These are phyloP conservation scores for Sparidentex hasta DNA, from an alignment of 2,797 vertebrate genomes.

Conservation along the genomic window DNA sequence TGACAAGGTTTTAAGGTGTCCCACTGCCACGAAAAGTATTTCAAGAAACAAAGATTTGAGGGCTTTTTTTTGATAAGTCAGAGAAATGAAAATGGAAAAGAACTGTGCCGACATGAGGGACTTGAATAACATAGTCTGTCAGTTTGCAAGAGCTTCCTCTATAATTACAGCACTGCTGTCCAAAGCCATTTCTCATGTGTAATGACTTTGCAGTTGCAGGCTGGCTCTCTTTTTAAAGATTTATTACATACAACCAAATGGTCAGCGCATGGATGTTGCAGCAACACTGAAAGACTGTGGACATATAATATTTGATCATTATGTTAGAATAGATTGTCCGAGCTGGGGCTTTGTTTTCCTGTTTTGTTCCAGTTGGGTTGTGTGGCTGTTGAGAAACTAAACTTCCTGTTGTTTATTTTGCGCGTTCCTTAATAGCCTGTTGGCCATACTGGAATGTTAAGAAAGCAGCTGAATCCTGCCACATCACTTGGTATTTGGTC, in stretches of 20 bases:
- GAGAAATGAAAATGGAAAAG: slow-evolving; percentile 24
- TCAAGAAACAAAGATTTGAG: background rate
- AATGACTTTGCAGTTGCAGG: slow-evolving; percentile 43
- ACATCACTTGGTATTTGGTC: background rate
- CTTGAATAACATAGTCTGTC: slow-evolving; percentile 21
- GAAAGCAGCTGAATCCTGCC: slow-evolving; percentile 33
- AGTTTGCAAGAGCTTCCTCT: slow-evolving; percentile 48
- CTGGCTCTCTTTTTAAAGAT: slow-evolving; percentile 48
- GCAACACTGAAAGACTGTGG: background rate
- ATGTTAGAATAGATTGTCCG: slow-evolving; percentile 44
- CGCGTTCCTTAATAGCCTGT: slow-evolving; percentile 47
- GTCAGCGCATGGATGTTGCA: slow-evolving; percentile 25
- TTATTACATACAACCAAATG: slow-evolving; percentile 35
- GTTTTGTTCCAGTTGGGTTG: slow-evolving; percentile 25
- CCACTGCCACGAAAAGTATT: background rate
- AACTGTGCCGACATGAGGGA: background rate
- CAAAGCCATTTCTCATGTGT: slow-evolving; percentile 47
- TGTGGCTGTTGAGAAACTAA: slow-evolving; percentile 59
- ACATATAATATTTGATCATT: slow-evolving; percentile 38
- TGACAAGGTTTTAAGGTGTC: background rate
- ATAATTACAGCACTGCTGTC: slow-evolving; percentile 67
- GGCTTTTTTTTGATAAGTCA: background rate
- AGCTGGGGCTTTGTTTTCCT: slow-evolving; percentile 56
- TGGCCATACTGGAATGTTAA: slow-evolving; percentile 59
- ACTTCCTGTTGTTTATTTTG: slow-evolving; percentile 74